Evolutionary conservation across 35 echinoderm and acorn worm genomes (phyloP).

Genomic region (Hemicentrotus pulcherrimus): DNA sequence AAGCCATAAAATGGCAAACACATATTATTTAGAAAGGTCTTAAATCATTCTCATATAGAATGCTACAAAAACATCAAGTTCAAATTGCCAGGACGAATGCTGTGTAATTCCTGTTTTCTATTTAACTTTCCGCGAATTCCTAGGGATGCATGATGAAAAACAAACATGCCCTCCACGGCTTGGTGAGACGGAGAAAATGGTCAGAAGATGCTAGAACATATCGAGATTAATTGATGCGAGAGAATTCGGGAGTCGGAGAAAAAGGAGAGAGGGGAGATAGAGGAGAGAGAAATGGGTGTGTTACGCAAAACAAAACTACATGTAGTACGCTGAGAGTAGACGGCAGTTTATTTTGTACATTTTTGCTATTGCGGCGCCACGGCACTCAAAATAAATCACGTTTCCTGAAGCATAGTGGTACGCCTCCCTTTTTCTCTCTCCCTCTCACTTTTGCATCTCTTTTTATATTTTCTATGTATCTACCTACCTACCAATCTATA

Average conservation of each 20-base stretch:
- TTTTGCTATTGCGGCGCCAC: neutral
- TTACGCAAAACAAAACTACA: neutral
- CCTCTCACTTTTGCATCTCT: too few relatives aligned
- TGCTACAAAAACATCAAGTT: neutral
- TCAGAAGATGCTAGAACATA: neutral
- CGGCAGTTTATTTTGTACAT: neutral
- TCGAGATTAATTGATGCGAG: neutral
- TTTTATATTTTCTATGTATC: too few relatives aligned
- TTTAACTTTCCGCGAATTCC: neutral
- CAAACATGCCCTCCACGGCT: neutral
- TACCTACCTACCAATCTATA: neutral
- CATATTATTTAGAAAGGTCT: neutral
- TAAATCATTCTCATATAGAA: neutral
- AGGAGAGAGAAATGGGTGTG: neutral
- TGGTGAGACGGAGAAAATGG: neutral
- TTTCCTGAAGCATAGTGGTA: too few relatives aligned
- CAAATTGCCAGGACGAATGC: neutral
- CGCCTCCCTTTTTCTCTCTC: too few relatives aligned
- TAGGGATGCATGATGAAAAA: neutral
- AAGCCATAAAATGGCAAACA: too few relatives aligned
- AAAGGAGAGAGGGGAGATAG: neutral
- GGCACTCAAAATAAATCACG: neutral
- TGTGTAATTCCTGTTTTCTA: neutral
- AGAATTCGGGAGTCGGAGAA: neutral
- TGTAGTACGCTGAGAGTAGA: neutral